Base-by-base conservation (phyloP, 1,140 invertebrate species). In the Orussus abietinus region DNA sequence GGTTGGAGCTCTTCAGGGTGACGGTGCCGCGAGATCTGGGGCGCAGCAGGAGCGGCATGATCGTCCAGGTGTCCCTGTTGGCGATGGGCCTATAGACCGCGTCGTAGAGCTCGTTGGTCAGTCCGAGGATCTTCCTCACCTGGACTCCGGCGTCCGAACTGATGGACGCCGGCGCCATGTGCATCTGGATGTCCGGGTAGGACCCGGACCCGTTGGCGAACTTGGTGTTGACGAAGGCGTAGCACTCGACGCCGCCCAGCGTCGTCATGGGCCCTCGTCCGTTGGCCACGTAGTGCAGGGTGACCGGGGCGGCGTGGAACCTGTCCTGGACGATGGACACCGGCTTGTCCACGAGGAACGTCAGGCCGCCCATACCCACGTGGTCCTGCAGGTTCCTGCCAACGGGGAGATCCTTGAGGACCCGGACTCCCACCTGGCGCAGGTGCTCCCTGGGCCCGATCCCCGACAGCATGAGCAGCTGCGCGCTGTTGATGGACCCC, bases 391-490 rank as follows among this genome's bases (percentile, higher is more conserved):
- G 66, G 61, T 89, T 89, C 50, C 86, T 78, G 0, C 86, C 86
- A 0, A 85, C 83, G 1, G 79, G 80, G n/a, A 90, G 71, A 65
- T 92, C 80, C 55, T 80, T 81, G 0, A 90, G 45, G 0, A 88
- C 79, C 5, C 77, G 77, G 22, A 92, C 86, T 4, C 83, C 81
- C 11, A 86, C 63, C 22, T 83, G 67, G 29, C 74, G 63, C 5
- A 95, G 71, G 47, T 94, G 88, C 4, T 84, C 74, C 20, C 74
- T 75, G 0, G 90, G 90, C 1, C 91, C 92, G 29, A 94, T 77
- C 0, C 92, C 92, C 0, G 89, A 92, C 0, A 94, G 58, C 89
- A 94, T 91, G 34, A 95, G 63, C 19, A 95, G 61, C 49, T 91
- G 88, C 0, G 90, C 84, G 12, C 80, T 82, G 37, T 88, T 88